Base-by-base conservation (phyloP, 2,797 vertebrate genomes). In the Pseudotriccus pelzelni region DNA sequence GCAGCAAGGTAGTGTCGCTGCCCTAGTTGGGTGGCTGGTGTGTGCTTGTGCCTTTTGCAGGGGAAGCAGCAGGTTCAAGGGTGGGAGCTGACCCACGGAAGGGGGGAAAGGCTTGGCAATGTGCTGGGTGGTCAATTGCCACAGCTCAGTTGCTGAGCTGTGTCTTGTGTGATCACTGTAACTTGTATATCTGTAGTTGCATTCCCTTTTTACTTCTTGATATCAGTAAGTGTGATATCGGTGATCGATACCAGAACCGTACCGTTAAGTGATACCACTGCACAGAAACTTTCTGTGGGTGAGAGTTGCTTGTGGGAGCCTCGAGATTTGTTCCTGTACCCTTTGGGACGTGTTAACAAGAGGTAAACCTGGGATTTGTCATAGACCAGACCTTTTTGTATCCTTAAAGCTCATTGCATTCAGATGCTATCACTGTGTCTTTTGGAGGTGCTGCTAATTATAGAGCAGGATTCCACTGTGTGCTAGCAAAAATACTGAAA, bases 81-180 rank as follows among this genome's bases (percentile, higher is more conserved):
- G 5, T 30, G 43, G 49, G 43, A 79, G 67, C 41, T 79, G 63
- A 21, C 14, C 58, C 21, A 1, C 3, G 25, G 22, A 0, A 3
- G 32, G 19, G n/a, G 12, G 9, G 12, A 22, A 58, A 6, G 47
- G 15, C 27, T 47, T 50, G 14, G 28, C 9, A 2, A 2, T 13
- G 44, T 6, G 8, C 62, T 75, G 19, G 25, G 32, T n/a, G 60
- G 23, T 23, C 49, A 16, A 0, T 28, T 72, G 58, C 23, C 18
- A 5, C 34, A 58, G 36, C 32, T 56, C 8, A 10, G 20, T 81
- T 75, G 34, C 46, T 81, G 76, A 89, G 32, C 41, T 0, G 1
- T 1, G 1, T 73, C 67, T 76, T 0, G 0, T 67, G 49, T 63
- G 44, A 18, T 53, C 6, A 6, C 13, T 28, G 2, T 39, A 43